Percentiles rank a stretch among this genome's conserved stretches.
Evolutionary conservation across 2,113 vertebrate genomes (phyloP).

Genomic region (Aythya baeri): DNA sequence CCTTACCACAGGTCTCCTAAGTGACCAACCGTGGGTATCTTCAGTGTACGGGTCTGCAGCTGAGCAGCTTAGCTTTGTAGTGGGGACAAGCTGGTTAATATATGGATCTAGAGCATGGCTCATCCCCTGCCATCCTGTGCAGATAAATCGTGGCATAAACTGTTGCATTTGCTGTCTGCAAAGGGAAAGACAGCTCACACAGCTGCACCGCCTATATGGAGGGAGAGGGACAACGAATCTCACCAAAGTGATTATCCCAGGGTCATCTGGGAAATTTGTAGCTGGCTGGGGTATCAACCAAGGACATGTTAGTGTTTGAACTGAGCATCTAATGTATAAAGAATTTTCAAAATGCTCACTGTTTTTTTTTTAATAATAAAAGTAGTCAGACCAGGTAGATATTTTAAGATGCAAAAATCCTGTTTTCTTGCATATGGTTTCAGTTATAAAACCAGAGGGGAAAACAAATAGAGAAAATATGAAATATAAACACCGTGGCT

Average conservation of each 20-base stretch:
- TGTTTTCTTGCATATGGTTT: slow-evolving; percentile 58
- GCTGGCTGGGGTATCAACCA: background rate
- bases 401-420: slow-evolving; percentile 51
- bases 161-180: slow-evolving; percentile 5
- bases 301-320: background rate
- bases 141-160: slow-evolving; percentile 7
- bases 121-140: slow-evolving; percentile 2
- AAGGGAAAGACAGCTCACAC: slow-evolving; percentile 15
- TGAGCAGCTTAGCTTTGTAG: background rate
- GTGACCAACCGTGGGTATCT: background rate
- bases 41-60: background rate
- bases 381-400: slow-evolving; percentile 33
- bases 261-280: background rate
- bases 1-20: background rate
- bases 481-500: slow-evolving; percentile 56
- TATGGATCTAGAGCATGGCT: slow-evolving; percentile 17
- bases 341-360: slow-evolving; percentile 26
- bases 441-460: slow-evolving; percentile 63
- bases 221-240: background rate
- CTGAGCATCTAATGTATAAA: background rate
- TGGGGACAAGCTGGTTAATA: background rate
- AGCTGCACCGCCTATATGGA: background rate
- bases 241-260: background rate
- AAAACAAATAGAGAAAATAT: slow-evolving; percentile 62
- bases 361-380: slow-evolving; percentile 6